Conservation (phyloP, 2,888 invertebrate genomes). For the Thymelicus acteon region DNA sequence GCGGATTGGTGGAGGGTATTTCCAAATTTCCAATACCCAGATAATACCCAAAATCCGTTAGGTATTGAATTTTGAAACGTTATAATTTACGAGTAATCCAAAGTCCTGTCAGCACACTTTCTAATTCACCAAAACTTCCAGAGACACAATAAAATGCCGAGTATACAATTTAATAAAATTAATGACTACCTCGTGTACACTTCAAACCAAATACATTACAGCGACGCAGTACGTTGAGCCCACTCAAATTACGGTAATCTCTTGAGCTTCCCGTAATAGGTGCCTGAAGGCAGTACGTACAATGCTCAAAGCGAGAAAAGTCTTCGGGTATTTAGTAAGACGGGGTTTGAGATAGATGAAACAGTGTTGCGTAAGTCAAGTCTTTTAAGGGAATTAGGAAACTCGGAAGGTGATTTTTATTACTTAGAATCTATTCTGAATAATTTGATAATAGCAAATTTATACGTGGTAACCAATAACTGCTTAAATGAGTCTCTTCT, state of each 20-base stretch:
- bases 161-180: constrained; percentile 27
- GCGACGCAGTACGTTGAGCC: constrained; percentile 11
- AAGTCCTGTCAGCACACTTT: not conserved
- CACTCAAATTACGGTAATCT: constrained; percentile 33
- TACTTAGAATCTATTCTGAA: not conserved
- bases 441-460: too few relatives aligned
- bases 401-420: not conserved
- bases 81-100: too few relatives aligned
- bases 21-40: too few relatives aligned
- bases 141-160: not conserved
- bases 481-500: not conserved
- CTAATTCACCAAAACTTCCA: not conserved
- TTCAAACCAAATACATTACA: constrained; percentile 29
- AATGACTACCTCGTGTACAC: constrained; percentile 24
- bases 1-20: too few relatives aligned
- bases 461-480: too few relatives aligned
- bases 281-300: constrained; percentile 4
- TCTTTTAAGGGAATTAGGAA: not conserved
- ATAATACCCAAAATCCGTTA: too few relatives aligned
- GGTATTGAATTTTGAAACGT: too few relatives aligned
- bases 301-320: constrained; percentile 10
- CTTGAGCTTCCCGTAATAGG: constrained; percentile 25
- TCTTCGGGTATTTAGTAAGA: constrained; percentile 13
- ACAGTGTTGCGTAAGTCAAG: not conserved
- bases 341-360: constrained; percentile 16